These are phyloP conservation scores for Caenorhabditis sp. DNA, from an alignment of 2,888 invertebrate species.

Conservation along the genomic window DNA sequence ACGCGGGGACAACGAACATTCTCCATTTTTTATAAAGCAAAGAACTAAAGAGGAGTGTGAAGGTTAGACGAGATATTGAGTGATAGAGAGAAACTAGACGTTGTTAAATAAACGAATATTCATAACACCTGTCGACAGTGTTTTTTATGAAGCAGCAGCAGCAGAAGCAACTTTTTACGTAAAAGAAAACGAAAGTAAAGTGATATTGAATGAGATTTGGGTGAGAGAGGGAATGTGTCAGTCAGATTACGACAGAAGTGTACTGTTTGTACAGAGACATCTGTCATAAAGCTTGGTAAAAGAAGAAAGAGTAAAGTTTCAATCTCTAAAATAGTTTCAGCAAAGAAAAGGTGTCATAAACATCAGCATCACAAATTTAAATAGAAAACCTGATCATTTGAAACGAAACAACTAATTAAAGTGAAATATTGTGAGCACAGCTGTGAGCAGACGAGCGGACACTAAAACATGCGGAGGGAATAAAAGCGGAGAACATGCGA, in stretches of 20 bases:
- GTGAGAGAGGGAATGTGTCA: not conserved
- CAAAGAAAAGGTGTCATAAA: too few species aligned
- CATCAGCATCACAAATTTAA: too few species aligned
- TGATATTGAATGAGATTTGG: conserved; percentile 6
- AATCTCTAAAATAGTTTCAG: too few species aligned
- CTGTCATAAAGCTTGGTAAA: too few species aligned
- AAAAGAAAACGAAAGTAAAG: not conserved
- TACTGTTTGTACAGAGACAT: not conserved
- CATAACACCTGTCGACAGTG: conserved; percentile 13
- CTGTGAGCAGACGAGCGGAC: not conserved
- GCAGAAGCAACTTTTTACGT: not conserved
- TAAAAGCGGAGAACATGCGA: not conserved
- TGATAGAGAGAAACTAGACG: conserved; percentile 3
- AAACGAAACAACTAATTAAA: not conserved
- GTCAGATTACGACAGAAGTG: not conserved
- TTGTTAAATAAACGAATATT: conserved; percentile 5
- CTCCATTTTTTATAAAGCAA: too few species aligned
- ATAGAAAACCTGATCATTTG: not conserved
- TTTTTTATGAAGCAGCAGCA: conserved; percentile 1
- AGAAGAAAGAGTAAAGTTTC: too few species aligned
- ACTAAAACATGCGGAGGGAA: too few species aligned
- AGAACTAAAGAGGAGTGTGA: not conserved
- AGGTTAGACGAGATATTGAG: not conserved
- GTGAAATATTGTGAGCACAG: conserved; percentile 5
- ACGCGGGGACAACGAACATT: not conserved